Base-by-base conservation (phyloP, 2,113 vertebrate species). In the Gymnogyps californianus region DNA sequence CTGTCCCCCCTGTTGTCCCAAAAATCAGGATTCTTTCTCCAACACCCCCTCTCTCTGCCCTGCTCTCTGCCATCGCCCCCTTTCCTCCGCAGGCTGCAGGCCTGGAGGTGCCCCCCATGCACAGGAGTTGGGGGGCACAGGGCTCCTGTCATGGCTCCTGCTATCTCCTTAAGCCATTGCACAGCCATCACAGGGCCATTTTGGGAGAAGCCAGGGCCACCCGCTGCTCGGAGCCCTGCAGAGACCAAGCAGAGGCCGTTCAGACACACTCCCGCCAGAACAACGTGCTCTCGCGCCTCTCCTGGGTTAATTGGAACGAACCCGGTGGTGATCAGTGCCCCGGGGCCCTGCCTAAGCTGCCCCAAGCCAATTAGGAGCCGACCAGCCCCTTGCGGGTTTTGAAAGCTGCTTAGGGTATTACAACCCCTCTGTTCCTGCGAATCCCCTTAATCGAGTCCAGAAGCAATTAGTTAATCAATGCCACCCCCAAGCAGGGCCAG, bases 181-280 rank as follows among this genome's bases (percentile, higher is more conserved):
- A 9, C 32, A 71, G 28, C 55, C 38, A 8, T 2, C 36, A 3
- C 44, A 3, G 44, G 31, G 36, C 29, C 11, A 3, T 20, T 32
- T 0, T 4, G 42, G 62, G 58, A n/a, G 58, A 42, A 49, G 12
- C 14, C 62, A 16, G 25, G 28, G 29, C 29, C 52, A 8, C 10
- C 32, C 0, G 0, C 11, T 31, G 22, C 81, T 14, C 4, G 1
- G 24, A 61, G 21, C 25, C 69, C 46, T 34, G 42, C 2, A 0
- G 26, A 42, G 13, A 26, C 12, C 24, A 0, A 34, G 21, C 26
- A 17, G 54, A 26, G 25, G 40, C n/a, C 0, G 0, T 24, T 36
- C 6, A 4, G 32, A 8, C 4, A 0, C 0, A 3, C 13, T 40
- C 7, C 29, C 0, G 0, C 16, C 24, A 4, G 3, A 38, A 32